Conservation (phyloP, 2,113 vertebrate genomes). For the Cervus canadensis region DNA sequence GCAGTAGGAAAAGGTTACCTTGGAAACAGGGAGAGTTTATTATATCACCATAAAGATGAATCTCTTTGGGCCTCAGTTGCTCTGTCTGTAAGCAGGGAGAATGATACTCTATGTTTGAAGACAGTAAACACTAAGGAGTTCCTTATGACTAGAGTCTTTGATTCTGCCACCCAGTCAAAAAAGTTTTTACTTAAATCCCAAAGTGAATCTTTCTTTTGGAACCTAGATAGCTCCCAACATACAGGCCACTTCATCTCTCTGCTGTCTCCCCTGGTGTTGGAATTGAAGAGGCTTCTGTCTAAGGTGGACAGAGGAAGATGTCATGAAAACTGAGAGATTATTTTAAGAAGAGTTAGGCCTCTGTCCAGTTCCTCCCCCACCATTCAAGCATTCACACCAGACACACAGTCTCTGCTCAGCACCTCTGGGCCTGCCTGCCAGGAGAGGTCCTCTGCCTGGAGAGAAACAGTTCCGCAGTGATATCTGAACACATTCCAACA, state of each 20-base stretch:
- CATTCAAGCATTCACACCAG: background rate
- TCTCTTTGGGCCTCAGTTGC: background rate
- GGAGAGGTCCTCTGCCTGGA: background rate
- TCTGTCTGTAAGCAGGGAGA: background rate
- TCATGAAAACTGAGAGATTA: background rate
- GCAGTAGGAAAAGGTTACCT: background rate
- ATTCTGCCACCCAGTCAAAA: background rate
- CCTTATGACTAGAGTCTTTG: background rate
- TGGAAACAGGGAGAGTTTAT: background rate
- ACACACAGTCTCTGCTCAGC: background rate
- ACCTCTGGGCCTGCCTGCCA: background rate
- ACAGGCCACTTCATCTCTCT: background rate
- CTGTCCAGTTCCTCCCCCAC: background rate
- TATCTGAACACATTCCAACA: conserved; percentile 61
- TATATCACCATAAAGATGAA: background rate
- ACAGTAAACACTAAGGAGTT: background rate
- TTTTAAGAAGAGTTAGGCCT: background rate
- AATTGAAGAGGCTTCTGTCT: background rate
- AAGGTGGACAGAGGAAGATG: background rate
- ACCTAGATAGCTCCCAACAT: background rate
- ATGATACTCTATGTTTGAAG: background rate
- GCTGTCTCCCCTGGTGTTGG: background rate
- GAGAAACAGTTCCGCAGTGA: background rate
- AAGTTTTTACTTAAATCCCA: background rate
- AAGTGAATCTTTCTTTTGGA: background rate